Conservation (phyloP, 92 coral and sea anemone species). For the Ricordea florida region DNA sequence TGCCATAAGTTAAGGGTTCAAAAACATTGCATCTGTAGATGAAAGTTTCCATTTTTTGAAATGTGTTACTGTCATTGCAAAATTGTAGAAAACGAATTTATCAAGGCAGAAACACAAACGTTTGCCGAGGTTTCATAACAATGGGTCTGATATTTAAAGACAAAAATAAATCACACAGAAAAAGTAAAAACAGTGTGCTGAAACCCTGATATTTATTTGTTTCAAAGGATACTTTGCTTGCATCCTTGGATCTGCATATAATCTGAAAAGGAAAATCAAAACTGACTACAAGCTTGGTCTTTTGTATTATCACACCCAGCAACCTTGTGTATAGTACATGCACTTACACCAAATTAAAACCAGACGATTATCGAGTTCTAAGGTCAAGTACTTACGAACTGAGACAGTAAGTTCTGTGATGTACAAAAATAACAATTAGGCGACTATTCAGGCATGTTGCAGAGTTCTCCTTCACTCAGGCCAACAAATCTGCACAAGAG, state of each 20-base stretch:
- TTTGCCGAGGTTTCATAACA: too few relatives aligned
- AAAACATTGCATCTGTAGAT: neutral
- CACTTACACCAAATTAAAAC: too few relatives aligned
- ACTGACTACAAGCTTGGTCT: neutral
- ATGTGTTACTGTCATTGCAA: neutral
- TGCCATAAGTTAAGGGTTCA: constrained; percentile 40
- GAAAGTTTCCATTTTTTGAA: neutral
- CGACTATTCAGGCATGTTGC: constrained; percentile 33
- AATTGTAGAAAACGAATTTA: neutral
- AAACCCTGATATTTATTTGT: neutral
- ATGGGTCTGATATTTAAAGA: too few relatives aligned
- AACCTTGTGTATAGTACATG: too few relatives aligned
- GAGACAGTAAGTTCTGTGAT: too few relatives aligned
- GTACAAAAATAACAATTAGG: neutral
- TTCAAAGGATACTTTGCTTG: constrained; percentile 92
- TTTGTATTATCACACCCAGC: neutral
- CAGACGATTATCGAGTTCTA: too few relatives aligned
- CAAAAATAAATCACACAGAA: too few relatives aligned
- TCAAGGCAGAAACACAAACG: too few relatives aligned
- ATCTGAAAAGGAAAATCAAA: constrained; percentile 31
- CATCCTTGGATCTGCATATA: constrained; percentile 85
- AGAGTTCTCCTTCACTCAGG: constrained; percentile 1
- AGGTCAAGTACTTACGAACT: too few relatives aligned
- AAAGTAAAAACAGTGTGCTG: neutral
- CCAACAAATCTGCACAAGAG: neutral